Conservation (phyloP, 2,113 vertebrate species). For the Glaucomys volans region DNA sequence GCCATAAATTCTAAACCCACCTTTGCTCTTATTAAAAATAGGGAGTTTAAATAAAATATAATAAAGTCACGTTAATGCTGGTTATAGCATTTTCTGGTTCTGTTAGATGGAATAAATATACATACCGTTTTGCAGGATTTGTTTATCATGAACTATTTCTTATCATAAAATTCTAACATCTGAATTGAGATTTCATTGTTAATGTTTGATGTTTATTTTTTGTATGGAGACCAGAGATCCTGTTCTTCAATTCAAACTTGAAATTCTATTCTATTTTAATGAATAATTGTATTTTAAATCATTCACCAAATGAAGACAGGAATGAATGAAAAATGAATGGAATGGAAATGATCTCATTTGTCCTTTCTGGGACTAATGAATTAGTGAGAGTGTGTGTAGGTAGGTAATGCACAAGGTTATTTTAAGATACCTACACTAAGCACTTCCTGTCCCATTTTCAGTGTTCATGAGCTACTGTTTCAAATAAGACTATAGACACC, state of each 20-base stretch:
- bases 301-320: background rate
- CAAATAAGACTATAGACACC: background rate
- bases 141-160: background rate
- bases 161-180: background rate
- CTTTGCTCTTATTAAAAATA: background rate
- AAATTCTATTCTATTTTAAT: background rate
- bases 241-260: background rate
- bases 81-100: background rate
- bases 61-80: background rate
- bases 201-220: background rate
- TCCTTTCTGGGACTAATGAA: background rate
- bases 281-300: background rate
- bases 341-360: background rate
- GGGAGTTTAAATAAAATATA: too few relatives aligned
- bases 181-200: conserved; percentile 8
- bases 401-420: background rate
- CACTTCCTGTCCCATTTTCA: too few relatives aligned
- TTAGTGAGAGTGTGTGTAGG: background rate
- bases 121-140: background rate
- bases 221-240: background rate
- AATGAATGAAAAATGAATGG: background rate
- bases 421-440: background rate
- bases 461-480: background rate
- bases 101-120: background rate
- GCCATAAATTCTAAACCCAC: background rate